Evolutionary conservation across 2,888 invertebrate genomes (phyloP), one percentile per base, ranked within the genome.

Genomic region (Didymodactylos carnosus): DNA sequence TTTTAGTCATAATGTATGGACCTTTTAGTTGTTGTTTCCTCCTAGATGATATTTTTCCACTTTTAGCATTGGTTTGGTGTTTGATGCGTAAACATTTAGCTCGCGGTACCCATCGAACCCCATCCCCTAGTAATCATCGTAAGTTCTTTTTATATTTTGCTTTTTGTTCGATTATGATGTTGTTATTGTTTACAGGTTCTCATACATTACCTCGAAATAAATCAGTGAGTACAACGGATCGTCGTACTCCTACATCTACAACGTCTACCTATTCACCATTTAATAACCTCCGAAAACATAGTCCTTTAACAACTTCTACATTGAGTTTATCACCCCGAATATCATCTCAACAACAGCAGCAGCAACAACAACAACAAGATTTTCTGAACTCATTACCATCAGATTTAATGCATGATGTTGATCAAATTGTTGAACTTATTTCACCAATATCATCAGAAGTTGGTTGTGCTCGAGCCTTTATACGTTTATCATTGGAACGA

Each of bases 401-500:
- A n/a, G n/a, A n/a, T n/a, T n/a, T 53, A 29, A 11, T 35, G 16
- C 53, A 53, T 29, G 53, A 53, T 53, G 27, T 35, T 27, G 29
- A 29, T 53, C 35, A 35, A 39, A 71, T 49, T 41, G n/a, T 27
- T n/a, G n/a, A n/a, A n/a, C n/a, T n/a, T n/a, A n/a, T n/a, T n/a
- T n/a, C n/a, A n/a, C n/a, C n/a, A n/a, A n/a, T n/a, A n/a, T n/a
- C n/a, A 85, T 97, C 97, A 0, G 94, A 97, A 79, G 93, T 97
- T 78, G 98, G 97, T 3, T 86, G 84, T 79, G 86, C 86, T 3
- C 79, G 97, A 78, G 97, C 98, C 2, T 98, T 94, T 91, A 92
- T 99, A 5, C 88, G 98, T 73, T 85, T 99, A 35, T 91, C 95
- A 0, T 85, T 99, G 69, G 98, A 98, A 82, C 94, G 97, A 83